Evolutionary conservation across 2,797 vertebrate genomes (phyloP), one percentile per base, ranked within the genome.

Genomic region (Xerus rutilus): DNA sequence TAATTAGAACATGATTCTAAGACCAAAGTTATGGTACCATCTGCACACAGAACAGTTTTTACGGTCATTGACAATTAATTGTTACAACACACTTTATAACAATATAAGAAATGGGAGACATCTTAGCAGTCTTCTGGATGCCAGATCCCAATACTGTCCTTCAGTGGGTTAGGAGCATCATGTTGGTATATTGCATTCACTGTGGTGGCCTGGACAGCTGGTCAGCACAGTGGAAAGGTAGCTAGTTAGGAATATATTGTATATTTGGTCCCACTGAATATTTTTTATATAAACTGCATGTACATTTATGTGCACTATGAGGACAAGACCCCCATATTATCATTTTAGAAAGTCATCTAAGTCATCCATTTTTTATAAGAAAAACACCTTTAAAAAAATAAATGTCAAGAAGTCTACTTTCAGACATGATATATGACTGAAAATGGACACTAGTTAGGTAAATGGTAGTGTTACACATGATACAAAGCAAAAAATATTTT

Each of bases 401-500:
- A 49, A 69, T 73, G 70, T 65, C 47, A 78, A 85, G 47, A 91
- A 77, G 82, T 69, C 45, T 62, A 95, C 43, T 96, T 97, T 88
- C 93, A 86, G 91, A 90, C 86, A 92, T 52, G n/a, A 12, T 47
- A 70, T 47, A 92, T 79, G 28, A 47, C 92, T 88, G 91, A 69
- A 82, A 86, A 92, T 13, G 11, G 70, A 70, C 35, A 54, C 14
- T 20, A 3, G 2, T 65, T 21, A 45, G 49, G 70, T 21, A 72
- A 84, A 88, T 8, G 20, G 91, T 39, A 93, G 98, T 98, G 84
- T 89, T 89, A 86, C 9, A 96, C 76, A 96, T 35, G 67, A 78
- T 54, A 87, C 82, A 52, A 72, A n/a, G 64, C 52, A 73, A 43
- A 43, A 73, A 88, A 20, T 14, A 1, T 39, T 95, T 88, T 54